Conservation (phyloP, 2,888 invertebrate species). For the Mimas tiliae region DNA sequence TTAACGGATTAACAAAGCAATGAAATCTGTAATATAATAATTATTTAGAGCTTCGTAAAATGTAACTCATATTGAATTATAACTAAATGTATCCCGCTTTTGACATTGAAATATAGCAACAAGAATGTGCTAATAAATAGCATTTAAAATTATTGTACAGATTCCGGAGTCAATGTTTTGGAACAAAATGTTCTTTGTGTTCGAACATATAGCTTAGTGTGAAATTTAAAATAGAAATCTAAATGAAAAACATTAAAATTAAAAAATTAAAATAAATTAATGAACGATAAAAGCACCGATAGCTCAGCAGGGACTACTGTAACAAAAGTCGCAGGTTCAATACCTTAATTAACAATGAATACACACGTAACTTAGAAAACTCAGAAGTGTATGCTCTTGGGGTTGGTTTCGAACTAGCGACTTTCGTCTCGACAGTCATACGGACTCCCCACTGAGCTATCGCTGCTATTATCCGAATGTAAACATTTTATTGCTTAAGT, state of each 20-base stretch:
- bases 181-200: conserved; percentile 37
- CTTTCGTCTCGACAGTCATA: too few species aligned
- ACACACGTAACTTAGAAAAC: too few species aligned
- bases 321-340: too few species aligned
- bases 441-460: too few species aligned
- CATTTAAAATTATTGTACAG: conserved; percentile 42
- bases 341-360: too few species aligned
- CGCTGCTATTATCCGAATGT: too few species aligned
- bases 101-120: conserved; percentile 46
- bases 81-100: conserved; percentile 37
- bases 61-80: conserved; percentile 41
- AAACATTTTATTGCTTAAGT: neutral
- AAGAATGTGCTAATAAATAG: conserved; percentile 33
- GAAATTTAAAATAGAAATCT: neutral
- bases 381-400: too few species aligned
- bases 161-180: conserved; percentile 50
- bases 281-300: too few species aligned
- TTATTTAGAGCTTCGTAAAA: conserved; percentile 33
- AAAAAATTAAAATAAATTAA: too few species aligned
- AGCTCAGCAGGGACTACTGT: too few species aligned
- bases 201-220: neutral
- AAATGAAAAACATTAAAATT: too few species aligned
- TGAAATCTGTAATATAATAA: conserved; percentile 18
- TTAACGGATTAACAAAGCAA: conserved; percentile 6
- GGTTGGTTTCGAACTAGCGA: too few species aligned